These are phyloP conservation scores for Poecile montanus DNA, from an alignment of 2,797 vertebrate genomes.

Conservation along the genomic window DNA sequence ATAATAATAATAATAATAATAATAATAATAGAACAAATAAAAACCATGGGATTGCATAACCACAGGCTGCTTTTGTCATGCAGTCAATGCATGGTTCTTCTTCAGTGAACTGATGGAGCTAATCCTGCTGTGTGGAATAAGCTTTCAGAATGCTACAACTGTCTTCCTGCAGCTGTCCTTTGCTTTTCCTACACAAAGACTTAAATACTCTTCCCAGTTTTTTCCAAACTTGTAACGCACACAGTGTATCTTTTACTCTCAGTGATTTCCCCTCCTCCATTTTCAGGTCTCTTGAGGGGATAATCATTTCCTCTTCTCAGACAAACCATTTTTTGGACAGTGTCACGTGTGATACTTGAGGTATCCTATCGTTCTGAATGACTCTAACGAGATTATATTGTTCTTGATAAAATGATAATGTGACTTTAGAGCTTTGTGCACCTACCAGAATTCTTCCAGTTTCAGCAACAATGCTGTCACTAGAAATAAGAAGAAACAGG, in stretches of 20 bases:
- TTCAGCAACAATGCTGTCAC: neutral
- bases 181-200: slow-evolving; percentile 14
- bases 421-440: neutral
- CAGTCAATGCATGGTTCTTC: neutral
- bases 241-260: neutral
- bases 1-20: neutral
- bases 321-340: neutral
- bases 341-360: neutral
- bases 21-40: neutral
- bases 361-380: neutral
- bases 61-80: neutral
- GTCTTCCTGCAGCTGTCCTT: neutral
- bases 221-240: neutral
- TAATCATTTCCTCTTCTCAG: neutral
- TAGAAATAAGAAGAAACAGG: neutral
- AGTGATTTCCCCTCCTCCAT: neutral
- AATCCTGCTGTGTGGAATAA: slow-evolving; percentile 5
- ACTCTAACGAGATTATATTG: accelerated
- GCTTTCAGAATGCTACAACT: neutral
- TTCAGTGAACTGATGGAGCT: neutral
- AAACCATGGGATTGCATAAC: neutral
- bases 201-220: neutral
- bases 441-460: neutral
- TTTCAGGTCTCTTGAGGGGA: neutral
- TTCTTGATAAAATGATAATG: neutral